Base-by-base conservation (phyloP, 2,888 invertebrate species). In the Volucella inanis region DNA sequence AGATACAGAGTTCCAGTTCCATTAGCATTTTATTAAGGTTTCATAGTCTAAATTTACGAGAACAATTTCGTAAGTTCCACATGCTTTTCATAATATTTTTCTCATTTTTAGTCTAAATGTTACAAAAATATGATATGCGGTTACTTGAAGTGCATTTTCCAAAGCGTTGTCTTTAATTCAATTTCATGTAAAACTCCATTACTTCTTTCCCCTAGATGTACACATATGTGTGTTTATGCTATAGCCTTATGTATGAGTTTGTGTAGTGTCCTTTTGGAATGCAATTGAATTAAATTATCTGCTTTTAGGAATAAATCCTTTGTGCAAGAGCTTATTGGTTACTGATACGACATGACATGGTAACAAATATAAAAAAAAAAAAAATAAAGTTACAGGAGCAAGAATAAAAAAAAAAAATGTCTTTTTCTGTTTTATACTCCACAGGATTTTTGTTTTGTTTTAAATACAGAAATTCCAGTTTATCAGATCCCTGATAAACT, bases 231-330 rank as follows among this genome's bases (percentile, higher is more conserved):
- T 74, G 41, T 31, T 38, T 43, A 38, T 80, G 47, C 1, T 31
- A 6, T 43, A 45, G 50, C 43, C 43, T 38, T 59, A 50, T 70
- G 74, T 59, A 64, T 84, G 61, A 71, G 84, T 75, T 64, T 54
- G 71, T 75, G 75, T 47, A 80, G 76, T 77, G 62, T 81, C 55
- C 76, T 72, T 85, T 81, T 79, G 84, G 79, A 81, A 85, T 85
- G 85, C 85, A 85, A 85, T 85, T 85, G 85, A 85, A 85, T 85
- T 85, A 85, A 85, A 85, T 85, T 85, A 85, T 85, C 81, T 81
- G 85, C 81, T 85, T 85, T 85, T 81, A 72, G 85, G 81, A 85
- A 81, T 80, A 85, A 85, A 85, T 85, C 85, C 81, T 81, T 85
- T 81, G 81, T 77, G 77, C 68, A 67, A 41, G 64, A 85, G 81